A percentile compares a stretch with the other conserved stretches of the same genome.
phyloP scores from a whole-genome alignment of 2,113 vertebrate species.

The Pseudorhombus dupliciocellatus region DNA sequence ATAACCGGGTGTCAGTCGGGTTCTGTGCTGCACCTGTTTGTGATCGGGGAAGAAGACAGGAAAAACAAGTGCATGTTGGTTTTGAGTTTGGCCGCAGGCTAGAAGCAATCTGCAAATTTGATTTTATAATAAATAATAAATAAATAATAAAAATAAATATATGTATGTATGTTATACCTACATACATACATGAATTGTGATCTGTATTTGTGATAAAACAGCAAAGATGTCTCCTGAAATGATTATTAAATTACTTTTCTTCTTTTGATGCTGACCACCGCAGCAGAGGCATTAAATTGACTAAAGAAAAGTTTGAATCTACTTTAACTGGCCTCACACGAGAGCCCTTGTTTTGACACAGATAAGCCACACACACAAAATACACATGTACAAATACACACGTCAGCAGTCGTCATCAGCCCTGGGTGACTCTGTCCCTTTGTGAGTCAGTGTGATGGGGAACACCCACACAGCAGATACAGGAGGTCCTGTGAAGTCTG shows the following conservation, averaged over 20 bases:
- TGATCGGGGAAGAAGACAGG: no score
- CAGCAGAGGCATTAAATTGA: neutral
- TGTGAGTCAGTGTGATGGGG: slow-evolving; percentile 61
- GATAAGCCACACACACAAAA: slow-evolving; percentile 14
- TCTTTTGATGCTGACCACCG: neutral
- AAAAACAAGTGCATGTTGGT: neutral
- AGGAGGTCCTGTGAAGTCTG: slow-evolving; percentile 31
- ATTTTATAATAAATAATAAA: neutral
- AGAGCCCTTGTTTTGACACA: slow-evolving; percentile 27
- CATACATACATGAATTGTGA: neutral
- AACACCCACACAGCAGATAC: slow-evolving; percentile 63
- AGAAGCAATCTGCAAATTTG: neutral
- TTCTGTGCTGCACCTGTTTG: no score
- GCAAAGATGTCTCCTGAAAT: no score
- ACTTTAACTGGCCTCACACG: neutral
- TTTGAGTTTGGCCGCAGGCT: neutral
- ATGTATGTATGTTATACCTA: no score
- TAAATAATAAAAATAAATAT: neutral
- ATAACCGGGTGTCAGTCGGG: no score
- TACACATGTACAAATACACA: slow-evolving; percentile 41
- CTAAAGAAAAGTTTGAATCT: neutral
- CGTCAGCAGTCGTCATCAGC: slow-evolving; percentile 54
- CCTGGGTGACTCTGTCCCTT: slow-evolving; percentile 43
- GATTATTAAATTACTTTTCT: neutral
- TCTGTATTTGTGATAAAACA: no score